phyloP scores from a whole-genome alignment of 2,888 invertebrate species.

The Athalia cordata region DNA sequence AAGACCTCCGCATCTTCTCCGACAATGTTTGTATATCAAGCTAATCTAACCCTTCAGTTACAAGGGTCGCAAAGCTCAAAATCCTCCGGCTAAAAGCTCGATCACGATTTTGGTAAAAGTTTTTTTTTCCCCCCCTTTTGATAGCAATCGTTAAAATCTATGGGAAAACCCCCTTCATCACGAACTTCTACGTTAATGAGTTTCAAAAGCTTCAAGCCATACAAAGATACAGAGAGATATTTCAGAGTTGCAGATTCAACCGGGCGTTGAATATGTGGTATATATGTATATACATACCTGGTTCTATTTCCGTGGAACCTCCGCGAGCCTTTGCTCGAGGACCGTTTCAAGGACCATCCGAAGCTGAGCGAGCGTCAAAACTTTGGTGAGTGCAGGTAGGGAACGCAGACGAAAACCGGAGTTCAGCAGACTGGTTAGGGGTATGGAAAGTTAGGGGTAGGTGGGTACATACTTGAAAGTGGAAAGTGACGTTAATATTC shows the following conservation, averaged over 20 bases:
- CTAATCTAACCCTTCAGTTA: no score
- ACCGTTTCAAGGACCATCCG: constrained; percentile 19
- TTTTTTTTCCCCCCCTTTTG: no score
- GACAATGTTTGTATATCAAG: background rate
- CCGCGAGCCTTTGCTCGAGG: constrained; percentile 5
- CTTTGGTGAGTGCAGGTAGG: background rate
- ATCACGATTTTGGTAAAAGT: no score
- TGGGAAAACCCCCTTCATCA: background rate
- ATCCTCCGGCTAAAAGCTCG: no score
- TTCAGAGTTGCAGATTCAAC: background rate
- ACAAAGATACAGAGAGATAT: no score
- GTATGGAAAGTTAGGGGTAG: no score
- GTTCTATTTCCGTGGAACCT: background rate
- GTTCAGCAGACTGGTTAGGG: background rate
- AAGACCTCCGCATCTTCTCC: constrained; percentile 5
- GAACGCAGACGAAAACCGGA: constrained; percentile 5
- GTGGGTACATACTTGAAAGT: constrained; percentile 9
- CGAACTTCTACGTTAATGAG: no score
- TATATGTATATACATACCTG: background rate
- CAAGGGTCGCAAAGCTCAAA: no score
- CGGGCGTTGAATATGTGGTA: background rate
- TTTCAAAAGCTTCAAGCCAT: no score
- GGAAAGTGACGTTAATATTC: background rate
- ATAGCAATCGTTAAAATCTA: background rate
- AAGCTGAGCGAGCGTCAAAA: background rate